Conservation (phyloP, 2,888 invertebrate genomes). For the Elegia similella region DNA sequence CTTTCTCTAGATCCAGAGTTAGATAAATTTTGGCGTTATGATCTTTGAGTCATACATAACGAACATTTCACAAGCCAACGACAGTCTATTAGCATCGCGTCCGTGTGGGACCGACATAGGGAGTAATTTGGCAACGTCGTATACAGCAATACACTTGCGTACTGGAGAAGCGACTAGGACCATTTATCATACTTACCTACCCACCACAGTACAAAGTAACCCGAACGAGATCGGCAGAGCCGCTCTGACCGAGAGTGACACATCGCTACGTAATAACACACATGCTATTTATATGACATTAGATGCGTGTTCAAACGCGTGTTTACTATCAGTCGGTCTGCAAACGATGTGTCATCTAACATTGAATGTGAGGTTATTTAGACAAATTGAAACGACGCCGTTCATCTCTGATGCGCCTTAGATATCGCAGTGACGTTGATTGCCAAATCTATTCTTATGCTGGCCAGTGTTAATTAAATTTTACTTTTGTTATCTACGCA, state of each 20-base stretch:
- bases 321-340: conserved; percentile 73
- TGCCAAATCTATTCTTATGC: conserved; percentile 48
- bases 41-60: not conserved
- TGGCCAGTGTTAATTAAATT: conserved; percentile 33
- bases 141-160: conserved; percentile 8
- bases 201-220: conserved; percentile 50
- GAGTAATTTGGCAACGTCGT: conserved; percentile 67
- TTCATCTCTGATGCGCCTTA: conserved; percentile 29
- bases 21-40: not conserved
- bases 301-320: conserved; percentile 64
- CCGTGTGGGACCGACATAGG: conserved; percentile 45
- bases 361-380: conserved; percentile 67
- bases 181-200: conserved; percentile 39
- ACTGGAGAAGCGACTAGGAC: not conserved
- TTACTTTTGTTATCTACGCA: conserved; percentile 32
- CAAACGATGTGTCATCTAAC: conserved; percentile 74
- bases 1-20: not conserved
- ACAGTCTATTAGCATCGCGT: conserved; percentile 39
- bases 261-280: conserved; percentile 66
- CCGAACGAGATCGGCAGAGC: conserved; percentile 36
- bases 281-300: conserved; percentile 71
- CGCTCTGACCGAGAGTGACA: conserved; percentile 58
- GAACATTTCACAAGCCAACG: conserved; percentile 43
- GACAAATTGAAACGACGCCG: conserved; percentile 55
- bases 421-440: conserved; percentile 32